Base-by-base conservation (phyloP, 2,888 invertebrate genomes). In the Neelides folsomi region DNA sequence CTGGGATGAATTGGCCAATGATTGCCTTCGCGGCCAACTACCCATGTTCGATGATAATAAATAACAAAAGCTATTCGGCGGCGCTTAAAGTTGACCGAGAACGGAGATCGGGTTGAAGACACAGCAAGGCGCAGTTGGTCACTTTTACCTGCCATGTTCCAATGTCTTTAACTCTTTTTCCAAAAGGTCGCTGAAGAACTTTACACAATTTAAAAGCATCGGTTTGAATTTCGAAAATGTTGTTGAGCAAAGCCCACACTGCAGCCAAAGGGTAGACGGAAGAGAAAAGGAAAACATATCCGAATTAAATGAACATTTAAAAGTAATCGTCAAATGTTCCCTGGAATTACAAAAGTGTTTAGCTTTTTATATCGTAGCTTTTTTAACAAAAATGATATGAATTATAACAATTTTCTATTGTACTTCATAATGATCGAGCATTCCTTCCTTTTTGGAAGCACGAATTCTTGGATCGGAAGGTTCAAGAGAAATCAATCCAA, bases 281-380 rank as follows among this genome's bases (percentile, higher is more conserved):
- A 2, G 83, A 82, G 70, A 85, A 85, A 13, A 85, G 72, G 57
- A 82, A 81, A 3, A 83, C 83, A 69, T 82, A 84, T 44, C 85
- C 84, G 66, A 83, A 84, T 70, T 85, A 84, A 47, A 83, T 79
- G 69, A 81, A 84, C 70, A 85, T 75, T 70, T 84, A 83, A 62
- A 84, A 70, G 68, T 83, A 84, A 67, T 85, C 85, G 67, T 83
- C 82, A 67, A 81, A 80, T 0, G 83, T 82, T 53, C 81, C 82
- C 74, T 77, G 68, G 34, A 67, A 65, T 42, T 53, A n/a, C n/a
- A n/a, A n/a, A n/a, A n/a, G n/a, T n/a, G n/a, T n/a, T n/a, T n/a
- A n/a, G n/a, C n/a, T n/a, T n/a, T n/a, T n/a, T n/a, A n/a, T n/a
- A n/a, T n/a, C n/a, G n/a, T n/a, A n/a, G n/a, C n/a, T n/a, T n/a